Percentiles rank a stretch among this genome's conserved stretches.
These are phyloP conservation scores for Halictus quadricinctus DNA, from an alignment of 2,888 invertebrate genomes.

Conservation along the genomic window DNA sequence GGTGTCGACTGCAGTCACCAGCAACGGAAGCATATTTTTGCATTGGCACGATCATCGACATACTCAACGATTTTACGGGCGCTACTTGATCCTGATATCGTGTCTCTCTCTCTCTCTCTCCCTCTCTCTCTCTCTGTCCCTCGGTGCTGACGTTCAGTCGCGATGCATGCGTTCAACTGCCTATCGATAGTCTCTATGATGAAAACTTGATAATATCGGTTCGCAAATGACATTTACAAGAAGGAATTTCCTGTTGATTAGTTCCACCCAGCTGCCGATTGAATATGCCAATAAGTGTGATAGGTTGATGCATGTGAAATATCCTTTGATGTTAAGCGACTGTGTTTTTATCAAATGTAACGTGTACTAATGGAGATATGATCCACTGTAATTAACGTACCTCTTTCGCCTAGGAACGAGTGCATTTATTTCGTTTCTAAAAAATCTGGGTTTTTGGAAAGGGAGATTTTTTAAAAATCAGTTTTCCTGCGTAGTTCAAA, in stretches of 20 bases:
- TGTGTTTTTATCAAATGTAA: not conserved
- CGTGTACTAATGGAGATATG: not conserved
- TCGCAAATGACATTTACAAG: conserved; percentile 11
- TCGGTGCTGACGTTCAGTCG: conserved; percentile 5
- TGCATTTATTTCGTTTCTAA: not conserved
- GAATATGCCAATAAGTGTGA: conserved; percentile 3
- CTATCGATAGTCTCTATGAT: not conserved
- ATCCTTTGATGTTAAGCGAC: not conserved
- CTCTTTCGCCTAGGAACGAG: not conserved
- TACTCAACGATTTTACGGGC: conserved; percentile 52
- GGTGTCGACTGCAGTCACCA: conserved; percentile 57
- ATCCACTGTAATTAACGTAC: no score
- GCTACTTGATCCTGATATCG: conserved; percentile 45
- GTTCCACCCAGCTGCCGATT: conserved; percentile 1
- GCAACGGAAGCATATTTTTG: conserved; percentile 64
- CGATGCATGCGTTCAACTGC: not conserved
- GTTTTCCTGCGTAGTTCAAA: no score
- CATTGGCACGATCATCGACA: conserved; percentile 56
- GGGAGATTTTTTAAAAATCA: not conserved
- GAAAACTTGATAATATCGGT: conserved; percentile 4
- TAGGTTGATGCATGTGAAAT: not conserved
- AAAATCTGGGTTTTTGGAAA: not conserved
- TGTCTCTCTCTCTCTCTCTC: conserved; percentile 16
- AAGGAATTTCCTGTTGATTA: conserved; percentile 11
- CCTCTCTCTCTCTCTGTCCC: no score